phyloP scores from a whole-genome alignment of 2,113 vertebrate genomes.

The Panurus biarmicus region DNA sequence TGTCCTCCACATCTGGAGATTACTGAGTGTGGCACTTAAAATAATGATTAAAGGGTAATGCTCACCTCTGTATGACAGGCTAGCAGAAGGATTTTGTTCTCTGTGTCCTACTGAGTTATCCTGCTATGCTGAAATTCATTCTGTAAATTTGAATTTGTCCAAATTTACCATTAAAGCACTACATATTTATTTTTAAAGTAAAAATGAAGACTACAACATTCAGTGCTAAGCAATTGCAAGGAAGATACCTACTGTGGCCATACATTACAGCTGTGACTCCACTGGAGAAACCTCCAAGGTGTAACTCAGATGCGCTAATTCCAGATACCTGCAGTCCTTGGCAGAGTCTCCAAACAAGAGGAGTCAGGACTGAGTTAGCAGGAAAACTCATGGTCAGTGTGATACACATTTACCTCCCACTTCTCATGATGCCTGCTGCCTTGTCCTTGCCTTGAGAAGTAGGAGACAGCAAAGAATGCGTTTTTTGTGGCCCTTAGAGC shows the following conservation, averaged over 20 bases:
- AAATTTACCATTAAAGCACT: background rate
- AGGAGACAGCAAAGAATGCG: background rate
- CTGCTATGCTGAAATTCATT: background rate
- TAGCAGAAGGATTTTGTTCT: background rate
- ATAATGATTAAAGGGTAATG: background rate
- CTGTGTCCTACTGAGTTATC: rapidly evolving
- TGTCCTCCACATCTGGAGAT: background rate
- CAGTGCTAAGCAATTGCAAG: background rate
- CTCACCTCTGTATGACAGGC: background rate
- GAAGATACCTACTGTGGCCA: background rate
- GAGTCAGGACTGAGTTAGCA: background rate
- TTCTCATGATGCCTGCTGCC: background rate
- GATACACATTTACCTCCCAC: background rate
- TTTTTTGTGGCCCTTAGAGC: background rate
- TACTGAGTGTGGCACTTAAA: background rate
- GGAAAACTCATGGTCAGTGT: background rate
- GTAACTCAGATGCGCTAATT: background rate
- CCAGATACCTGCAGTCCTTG: background rate
- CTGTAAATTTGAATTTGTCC: background rate
- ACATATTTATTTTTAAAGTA: background rate
- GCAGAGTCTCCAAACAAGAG: background rate
- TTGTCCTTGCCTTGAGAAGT: background rate
- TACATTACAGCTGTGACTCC: background rate
- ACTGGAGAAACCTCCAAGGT: background rate
- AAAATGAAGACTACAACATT: background rate